Evolutionary conservation across 2,797 vertebrate genomes (phyloP).

Genomic region (Alcedo atthis): DNA sequence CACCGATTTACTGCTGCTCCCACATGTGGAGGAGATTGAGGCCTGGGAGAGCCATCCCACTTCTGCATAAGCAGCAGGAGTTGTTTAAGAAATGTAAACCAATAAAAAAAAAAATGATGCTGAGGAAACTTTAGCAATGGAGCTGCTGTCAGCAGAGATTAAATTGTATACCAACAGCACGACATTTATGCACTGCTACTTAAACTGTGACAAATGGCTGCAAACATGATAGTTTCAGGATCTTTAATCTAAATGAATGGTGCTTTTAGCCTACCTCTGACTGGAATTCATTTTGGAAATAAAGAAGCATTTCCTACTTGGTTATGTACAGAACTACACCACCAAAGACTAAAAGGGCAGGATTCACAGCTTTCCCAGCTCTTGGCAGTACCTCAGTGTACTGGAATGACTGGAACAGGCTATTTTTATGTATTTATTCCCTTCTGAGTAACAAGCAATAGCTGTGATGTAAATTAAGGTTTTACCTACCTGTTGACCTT

Average conservation of each 20-base stretch:
- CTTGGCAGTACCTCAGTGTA: neutral
- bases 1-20: neutral
- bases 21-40: neutral
- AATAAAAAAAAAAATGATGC: conserved; percentile 25
- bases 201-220: conserved; percentile 69
- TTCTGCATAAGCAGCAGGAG: neutral
- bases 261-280: conserved; percentile 70
- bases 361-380: neutral
- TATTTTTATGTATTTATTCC: neutral
- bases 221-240: conserved; percentile 63
- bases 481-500: neutral
- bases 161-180: conserved; percentile 57
- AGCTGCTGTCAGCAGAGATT: conserved; percentile 69
- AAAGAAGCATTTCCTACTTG: conserved; percentile 27
- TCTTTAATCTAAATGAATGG: conserved; percentile 68
- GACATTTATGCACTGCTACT: conserved; percentile 67
- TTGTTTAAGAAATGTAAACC: conserved; percentile 19
- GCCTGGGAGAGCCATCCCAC: neutral
- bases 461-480: conserved; percentile 29
- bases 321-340: neutral
- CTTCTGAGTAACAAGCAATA: neutral
- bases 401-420: neutral
- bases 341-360: neutral
- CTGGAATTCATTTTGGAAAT: conserved; percentile 67
- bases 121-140: conserved; percentile 57